These are phyloP conservation scores for Aricia agestis DNA, from an alignment of 1,140 invertebrate species.

Conservation along the genomic window DNA sequence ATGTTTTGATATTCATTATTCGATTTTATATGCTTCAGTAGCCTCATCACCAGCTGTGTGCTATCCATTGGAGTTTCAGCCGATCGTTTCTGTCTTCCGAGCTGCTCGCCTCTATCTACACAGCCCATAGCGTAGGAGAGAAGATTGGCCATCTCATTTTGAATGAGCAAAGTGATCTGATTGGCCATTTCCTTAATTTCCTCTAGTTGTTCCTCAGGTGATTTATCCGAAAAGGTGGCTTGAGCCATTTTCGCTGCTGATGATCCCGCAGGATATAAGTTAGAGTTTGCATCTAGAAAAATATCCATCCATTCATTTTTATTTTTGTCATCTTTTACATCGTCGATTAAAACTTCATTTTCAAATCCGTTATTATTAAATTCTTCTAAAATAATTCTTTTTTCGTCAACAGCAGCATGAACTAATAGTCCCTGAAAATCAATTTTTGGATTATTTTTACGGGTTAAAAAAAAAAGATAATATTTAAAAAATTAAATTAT, in stretches of 20 bases:
- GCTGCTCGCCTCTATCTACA: conserved; percentile 36
- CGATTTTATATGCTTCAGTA: conserved; percentile 62
- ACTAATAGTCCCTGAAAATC: background rate
- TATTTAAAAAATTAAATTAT: background rate
- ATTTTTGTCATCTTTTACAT: conserved; percentile 29
- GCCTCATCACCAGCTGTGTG: conserved; percentile 51
- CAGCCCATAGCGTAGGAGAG: conserved; percentile 43
- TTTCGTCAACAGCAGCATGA: conserved; percentile 19
- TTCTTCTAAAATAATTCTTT: conserved; percentile 20
- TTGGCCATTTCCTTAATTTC: conserved; percentile 59
- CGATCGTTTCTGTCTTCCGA: conserved; percentile 46
- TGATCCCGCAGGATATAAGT: conserved; percentile 40
- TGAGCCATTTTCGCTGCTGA: conserved; percentile 53
- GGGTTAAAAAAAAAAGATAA: background rate
- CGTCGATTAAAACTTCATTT: background rate
- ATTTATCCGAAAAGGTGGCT: conserved; percentile 45
- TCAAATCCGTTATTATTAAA: background rate
- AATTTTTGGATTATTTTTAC: background rate
- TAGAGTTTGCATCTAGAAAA: conserved; percentile 33
- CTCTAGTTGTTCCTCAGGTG: conserved; percentile 56
- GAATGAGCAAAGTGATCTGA: conserved; percentile 47
- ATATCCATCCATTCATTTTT: conserved; percentile 47
- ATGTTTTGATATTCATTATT: conserved; percentile 68
- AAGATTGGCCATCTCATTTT: conserved; percentile 58
- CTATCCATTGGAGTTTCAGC: conserved; percentile 57